Percentiles rank a stretch among this genome's conserved stretches.
Evolutionary conservation across 1,140 invertebrate species (phyloP).

Genomic region (Drosophila funebris): DNA sequence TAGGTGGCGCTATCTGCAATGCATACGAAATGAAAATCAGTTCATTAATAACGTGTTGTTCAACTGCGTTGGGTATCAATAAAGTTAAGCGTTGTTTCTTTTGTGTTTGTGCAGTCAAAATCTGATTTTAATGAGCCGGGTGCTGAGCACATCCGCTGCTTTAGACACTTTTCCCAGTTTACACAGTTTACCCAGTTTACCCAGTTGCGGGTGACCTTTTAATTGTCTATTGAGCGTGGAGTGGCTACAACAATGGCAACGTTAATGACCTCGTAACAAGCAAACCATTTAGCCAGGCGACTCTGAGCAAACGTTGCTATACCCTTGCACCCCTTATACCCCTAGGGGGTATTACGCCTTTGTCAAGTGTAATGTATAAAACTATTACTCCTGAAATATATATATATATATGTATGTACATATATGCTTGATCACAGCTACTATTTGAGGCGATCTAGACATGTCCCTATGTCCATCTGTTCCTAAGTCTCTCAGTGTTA

Average conservation of each 20-base stretch:
- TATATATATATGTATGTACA: too few species aligned
- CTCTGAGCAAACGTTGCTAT: slow-evolving; percentile 34
- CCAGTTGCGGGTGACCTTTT: slow-evolving; percentile 66
- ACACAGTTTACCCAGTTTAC: slow-evolving; percentile 13
- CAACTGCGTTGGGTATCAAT: background rate
- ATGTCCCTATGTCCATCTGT: too few species aligned
- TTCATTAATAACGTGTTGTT: slow-evolving; percentile 37
- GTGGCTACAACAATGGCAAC: slow-evolving; percentile 62
- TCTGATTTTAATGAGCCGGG: slow-evolving; percentile 71
- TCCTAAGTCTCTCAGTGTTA: too few species aligned
- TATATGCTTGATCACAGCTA: too few species aligned
- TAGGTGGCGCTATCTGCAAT: slow-evolving; percentile 83
- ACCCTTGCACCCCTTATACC: too few species aligned
- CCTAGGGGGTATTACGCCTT: too few species aligned
- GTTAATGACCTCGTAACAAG: slow-evolving; percentile 81
- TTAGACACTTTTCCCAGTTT: background rate
- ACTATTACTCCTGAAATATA: too few species aligned
- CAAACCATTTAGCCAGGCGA: slow-evolving; percentile 60
- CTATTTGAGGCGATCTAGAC: too few species aligned
- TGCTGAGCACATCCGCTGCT: slow-evolving; percentile 11
- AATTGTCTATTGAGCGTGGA: slow-evolving; percentile 19
- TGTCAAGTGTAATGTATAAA: too few species aligned
- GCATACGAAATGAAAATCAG: background rate
- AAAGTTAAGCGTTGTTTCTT: slow-evolving; percentile 37
- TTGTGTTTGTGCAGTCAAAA: slow-evolving; percentile 70